Evolutionary conservation across 2,888 invertebrate genomes (phyloP).

Genomic region (Helleia helle): DNA sequence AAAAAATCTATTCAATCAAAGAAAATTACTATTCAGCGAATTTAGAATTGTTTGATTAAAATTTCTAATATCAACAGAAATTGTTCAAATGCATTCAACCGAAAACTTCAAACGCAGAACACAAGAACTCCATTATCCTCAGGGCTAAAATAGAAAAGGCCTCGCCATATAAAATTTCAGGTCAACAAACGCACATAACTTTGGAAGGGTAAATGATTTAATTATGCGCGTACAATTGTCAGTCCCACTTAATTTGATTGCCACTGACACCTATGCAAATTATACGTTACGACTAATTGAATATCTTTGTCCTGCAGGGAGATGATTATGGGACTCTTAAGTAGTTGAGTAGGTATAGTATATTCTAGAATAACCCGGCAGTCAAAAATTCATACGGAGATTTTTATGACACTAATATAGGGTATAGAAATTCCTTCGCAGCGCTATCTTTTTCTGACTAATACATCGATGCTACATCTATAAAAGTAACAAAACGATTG

Average conservation of each 20-base stretch:
- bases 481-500: no score
- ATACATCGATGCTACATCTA: no score
- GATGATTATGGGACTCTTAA: slow-evolving; percentile 12
- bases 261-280: slow-evolving; percentile 68
- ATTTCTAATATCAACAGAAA: background rate
- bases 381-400: no score
- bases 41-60: background rate
- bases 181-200: slow-evolving; percentile 35
- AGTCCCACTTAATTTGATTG: slow-evolving; percentile 63
- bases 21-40: no score
- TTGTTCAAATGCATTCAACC: background rate
- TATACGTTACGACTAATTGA: slow-evolving; percentile 62
- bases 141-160: slow-evolving; percentile 11
- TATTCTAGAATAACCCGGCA: no score
- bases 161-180: slow-evolving; percentile 22
- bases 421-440: no score
- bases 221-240: slow-evolving; percentile 56
- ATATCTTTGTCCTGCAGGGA: slow-evolving; percentile 56
- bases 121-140: slow-evolving; percentile 11
- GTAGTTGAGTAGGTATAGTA: no score
- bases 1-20: no score
- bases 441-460: no score
- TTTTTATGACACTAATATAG: no score
- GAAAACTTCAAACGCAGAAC: slow-evolving; percentile 7
- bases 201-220: slow-evolving; percentile 53